Evolutionary conservation across 92 coral and sea anemone genomes (phyloP), one percentile per base, ranked within the genome.

Genomic region (Nematostella vectensis): DNA sequence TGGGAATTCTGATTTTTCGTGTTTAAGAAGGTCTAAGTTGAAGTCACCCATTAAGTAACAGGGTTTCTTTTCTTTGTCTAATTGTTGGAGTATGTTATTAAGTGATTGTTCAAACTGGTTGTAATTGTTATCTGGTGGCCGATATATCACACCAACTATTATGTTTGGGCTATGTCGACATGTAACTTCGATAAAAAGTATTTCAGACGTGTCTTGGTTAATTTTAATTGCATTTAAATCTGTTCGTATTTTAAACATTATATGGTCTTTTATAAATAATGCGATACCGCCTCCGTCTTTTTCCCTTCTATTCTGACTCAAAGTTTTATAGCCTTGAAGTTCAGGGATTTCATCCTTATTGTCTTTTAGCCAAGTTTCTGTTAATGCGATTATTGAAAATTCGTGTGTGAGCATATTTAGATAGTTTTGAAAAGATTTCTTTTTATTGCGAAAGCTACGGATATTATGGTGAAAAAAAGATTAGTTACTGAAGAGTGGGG

Each of bases 1-100:
- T 18, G 79, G 71, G 16, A 58, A 54, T 25, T 31, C 31, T 11
- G 68, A 67, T 2, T 30, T 27, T 20, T 64, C 52, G 43, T 71
- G 29, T n/a, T 65, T 61, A 18, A 78, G 58, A 9, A 64, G 58
- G 39, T 72, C 78, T 1, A 78, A 22, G 50, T 77, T 71, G 54
- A 57, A 53, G 30, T 62, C 72, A 9, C 74, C 75, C 69, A 63
- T 73, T 23, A 78, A 20, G 43, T 63, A 77, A 13, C 57, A 48
- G 15, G 42, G 38, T 49, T 74, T 65, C 29, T 74, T 63, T 24
- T 52, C 59, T 37, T 60, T 55, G 20, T 68, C 8, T 13, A 76
- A 26, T 23, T 3, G 8, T 36, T 36, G 8, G 11, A 47, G 36
- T n/a, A 57, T 57, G 18, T 26, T 57, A 20, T 57, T 27, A 1